Percentiles rank a stretch among this genome's conserved stretches.
phyloP scores from a whole-genome alignment of 2,888 invertebrate genomes.

The Hemaris fuciformis region DNA sequence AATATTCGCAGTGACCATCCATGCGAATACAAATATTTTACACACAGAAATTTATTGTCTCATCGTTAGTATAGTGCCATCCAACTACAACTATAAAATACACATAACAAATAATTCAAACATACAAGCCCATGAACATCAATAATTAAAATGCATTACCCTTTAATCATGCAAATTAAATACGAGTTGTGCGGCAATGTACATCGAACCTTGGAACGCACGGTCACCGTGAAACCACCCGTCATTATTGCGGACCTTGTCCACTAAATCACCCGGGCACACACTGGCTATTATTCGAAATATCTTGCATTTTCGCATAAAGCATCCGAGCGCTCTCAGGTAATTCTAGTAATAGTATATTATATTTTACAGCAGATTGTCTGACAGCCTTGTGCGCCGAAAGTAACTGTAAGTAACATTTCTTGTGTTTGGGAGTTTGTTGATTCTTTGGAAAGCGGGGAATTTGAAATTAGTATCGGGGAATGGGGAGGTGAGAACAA shows the following conservation, averaged over 20 bases:
- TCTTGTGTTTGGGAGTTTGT: not conserved
- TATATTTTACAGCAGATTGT: conserved; percentile 1
- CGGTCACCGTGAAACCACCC: not conserved
- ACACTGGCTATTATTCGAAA: conserved; percentile 16
- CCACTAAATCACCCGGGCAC: conserved; percentile 27
- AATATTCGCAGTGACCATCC: too few species aligned
- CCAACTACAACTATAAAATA: too few species aligned
- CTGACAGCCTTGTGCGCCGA: not conserved
- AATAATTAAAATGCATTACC: too few species aligned
- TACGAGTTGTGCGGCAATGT: not conserved
- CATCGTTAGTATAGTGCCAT: too few species aligned
- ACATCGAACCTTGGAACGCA: conserved; percentile 1
- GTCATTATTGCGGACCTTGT: conserved; percentile 25
- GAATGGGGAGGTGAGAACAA: too few species aligned
- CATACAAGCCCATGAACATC: not conserved
- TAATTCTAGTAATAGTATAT: conserved; percentile 2
- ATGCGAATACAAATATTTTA: too few species aligned
- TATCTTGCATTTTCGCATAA: conserved; percentile 12
- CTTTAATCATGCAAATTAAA: conserved; percentile 1
- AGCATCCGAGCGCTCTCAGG: conserved; percentile 1
- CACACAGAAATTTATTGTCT: too few species aligned
- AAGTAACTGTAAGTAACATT: not conserved
- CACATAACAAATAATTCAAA: not conserved
- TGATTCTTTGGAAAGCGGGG: not conserved
- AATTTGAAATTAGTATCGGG: too few species aligned